A percentile compares a stretch with the other conserved stretches of the same genome.
These are phyloP conservation scores for Pollenia griseotomentosa DNA, from an alignment of 2,888 invertebrate genomes.

Conservation along the genomic window DNA sequence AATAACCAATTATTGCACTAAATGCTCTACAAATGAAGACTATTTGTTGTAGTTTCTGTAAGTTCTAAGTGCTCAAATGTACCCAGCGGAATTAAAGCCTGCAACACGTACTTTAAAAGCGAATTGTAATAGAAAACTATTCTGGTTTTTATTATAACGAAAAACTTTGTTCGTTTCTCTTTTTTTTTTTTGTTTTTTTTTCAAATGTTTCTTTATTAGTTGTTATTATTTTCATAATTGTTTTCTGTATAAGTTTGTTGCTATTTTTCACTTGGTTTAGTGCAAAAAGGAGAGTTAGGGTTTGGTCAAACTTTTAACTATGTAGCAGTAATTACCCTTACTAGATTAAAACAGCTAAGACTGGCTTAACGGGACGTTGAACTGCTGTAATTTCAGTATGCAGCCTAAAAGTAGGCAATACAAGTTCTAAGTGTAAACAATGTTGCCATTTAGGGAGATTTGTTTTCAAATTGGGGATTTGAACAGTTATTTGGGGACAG, in stretches of 20 bases:
- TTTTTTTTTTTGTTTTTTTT: conserved; percentile 18
- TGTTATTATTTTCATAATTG: conserved; percentile 68
- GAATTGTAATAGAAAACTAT: conserved; percentile 8
- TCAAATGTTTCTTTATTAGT: conserved; percentile 64
- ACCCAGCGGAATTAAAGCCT: conserved; percentile 49
- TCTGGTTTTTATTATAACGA: conserved; percentile 1
- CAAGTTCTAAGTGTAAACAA: background rate
- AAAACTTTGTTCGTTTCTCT: conserved; percentile 46
- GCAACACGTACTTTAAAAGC: conserved; percentile 25
- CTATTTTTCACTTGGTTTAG: conserved; percentile 21
- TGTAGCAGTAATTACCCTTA: conserved; percentile 50
- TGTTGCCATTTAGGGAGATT: background rate
- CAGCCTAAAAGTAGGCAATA: conserved; percentile 42
- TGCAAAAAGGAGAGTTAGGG: background rate
- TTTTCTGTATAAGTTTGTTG: conserved; percentile 40
- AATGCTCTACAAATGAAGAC: conserved; percentile 37
- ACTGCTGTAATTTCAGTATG: background rate
- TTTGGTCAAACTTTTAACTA: conserved; percentile 62
- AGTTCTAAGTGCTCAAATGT: conserved; percentile 14
- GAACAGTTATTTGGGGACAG: too few species aligned
- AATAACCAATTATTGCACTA: conserved; percentile 61
- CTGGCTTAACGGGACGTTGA: background rate
- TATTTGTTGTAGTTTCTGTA: conserved; percentile 5
- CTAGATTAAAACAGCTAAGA: background rate
- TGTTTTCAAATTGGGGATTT: too few species aligned